Percentiles rank a stretch among this genome's conserved stretches.
These are phyloP conservation scores for Dynastes maya DNA, from an alignment of 2,888 invertebrate species.

Conservation along the genomic window DNA sequence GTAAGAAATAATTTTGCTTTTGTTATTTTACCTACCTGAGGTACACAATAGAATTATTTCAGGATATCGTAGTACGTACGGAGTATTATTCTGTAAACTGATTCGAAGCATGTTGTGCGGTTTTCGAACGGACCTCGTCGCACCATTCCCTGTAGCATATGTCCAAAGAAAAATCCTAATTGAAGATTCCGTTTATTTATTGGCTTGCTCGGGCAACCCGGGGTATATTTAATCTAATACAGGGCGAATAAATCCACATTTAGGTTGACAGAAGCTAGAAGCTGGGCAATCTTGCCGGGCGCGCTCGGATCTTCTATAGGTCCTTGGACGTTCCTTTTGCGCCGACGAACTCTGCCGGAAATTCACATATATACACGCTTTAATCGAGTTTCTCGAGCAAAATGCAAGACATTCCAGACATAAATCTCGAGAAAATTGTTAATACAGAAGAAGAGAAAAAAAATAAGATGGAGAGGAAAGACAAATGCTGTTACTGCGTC, in stretches of 20 bases:
- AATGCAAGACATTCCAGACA: constrained; percentile 38
- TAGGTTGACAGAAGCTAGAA: constrained; percentile 71
- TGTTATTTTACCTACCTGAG: too few relatives aligned
- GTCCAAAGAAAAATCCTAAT: constrained; percentile 66
- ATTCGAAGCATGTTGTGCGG: background rate
- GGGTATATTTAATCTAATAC: constrained; percentile 72
- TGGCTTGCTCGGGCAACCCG: constrained; percentile 66
- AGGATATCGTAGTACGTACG: background rate
- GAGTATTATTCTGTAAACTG: background rate
- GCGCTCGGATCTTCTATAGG: constrained; percentile 29
- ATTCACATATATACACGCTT: constrained; percentile 39
- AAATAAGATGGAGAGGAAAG: constrained; percentile 1
- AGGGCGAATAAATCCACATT: constrained; percentile 72
- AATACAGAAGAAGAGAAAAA: constrained; percentile 17
- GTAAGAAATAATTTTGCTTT: too few relatives aligned
- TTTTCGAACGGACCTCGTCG: constrained; percentile 18
- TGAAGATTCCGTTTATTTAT: constrained; percentile 69
- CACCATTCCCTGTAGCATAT: constrained; percentile 14
- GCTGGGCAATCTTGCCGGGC: constrained; percentile 64
- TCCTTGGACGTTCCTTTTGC: constrained; percentile 36
- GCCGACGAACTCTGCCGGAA: constrained; percentile 32
- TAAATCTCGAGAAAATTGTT: constrained; percentile 45
- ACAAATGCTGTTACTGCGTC: background rate
- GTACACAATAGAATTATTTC: too few relatives aligned
- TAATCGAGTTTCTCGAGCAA: constrained; percentile 43